These are phyloP conservation scores for Gallinago stenura DNA, from an alignment of 2,797 vertebrate species.

Conservation along the genomic window DNA sequence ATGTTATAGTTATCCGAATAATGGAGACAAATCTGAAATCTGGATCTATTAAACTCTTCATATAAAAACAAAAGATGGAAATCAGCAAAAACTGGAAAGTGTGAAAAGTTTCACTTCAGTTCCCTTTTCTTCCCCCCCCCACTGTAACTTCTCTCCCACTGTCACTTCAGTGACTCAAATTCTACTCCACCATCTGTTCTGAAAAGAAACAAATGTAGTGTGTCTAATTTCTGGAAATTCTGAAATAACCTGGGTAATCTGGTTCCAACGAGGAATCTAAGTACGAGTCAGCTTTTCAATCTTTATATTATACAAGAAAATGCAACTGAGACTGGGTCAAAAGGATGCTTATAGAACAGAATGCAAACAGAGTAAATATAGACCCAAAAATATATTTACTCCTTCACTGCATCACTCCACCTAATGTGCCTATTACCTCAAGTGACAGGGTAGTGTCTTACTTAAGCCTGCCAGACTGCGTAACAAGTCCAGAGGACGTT, in stretches of 20 bases:
- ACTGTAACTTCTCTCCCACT: conserved; percentile 36
- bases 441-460: not conserved
- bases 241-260: conserved; percentile 31
- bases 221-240: conserved; percentile 48
- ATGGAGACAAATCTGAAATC: conserved; percentile 28
- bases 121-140: not conserved
- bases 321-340: not conserved
- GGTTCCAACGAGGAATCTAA: not conserved
- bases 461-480: not conserved
- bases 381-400: not conserved
- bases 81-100: conserved; percentile 44
- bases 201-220: conserved; percentile 48
- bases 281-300: not conserved
- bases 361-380: not conserved
- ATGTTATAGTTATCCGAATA: conserved; percentile 16
- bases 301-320: not conserved
- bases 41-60: conserved; percentile 34
- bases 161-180: conserved; percentile 50
- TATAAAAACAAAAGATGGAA: conserved; percentile 50
- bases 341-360: not conserved
- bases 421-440: not conserved
- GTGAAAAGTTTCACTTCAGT: conserved; percentile 53
- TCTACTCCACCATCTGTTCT: conserved; percentile 61
- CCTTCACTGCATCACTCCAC: not conserved
- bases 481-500: not conserved